Evolutionary conservation across 2,113 vertebrate species (phyloP), one percentile per base, ranked within the genome.

Genomic region (Podiceps cristatus): DNA sequence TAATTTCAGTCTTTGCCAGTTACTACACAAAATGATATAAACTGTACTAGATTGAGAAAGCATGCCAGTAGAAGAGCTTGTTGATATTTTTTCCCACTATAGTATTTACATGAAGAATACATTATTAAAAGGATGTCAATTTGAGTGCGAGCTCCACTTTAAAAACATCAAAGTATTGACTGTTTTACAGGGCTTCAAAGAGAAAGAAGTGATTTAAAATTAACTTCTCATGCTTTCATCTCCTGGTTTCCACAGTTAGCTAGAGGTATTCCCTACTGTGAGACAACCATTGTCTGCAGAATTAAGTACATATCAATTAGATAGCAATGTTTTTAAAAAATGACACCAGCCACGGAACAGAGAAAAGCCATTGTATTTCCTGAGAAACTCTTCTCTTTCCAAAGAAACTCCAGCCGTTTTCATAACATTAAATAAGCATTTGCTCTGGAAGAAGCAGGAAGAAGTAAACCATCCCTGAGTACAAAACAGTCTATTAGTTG

Each of bases 271-370:
- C 73, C 55, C 87, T 67, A 88, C 90, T 33, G 63, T 15, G 58
- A 96, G 50, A 44, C 53, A 64, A 80, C 82, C 10, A 53, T 10
- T 77, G 10, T 29, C n/a, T 44, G 52, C 31, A 91, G 89, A 97
- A 89, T 76, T 86, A 47, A 66, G 59, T 71, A 89, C 31, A 35
- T 62, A 79, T 75, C 86, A 93, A 89, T 92, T 86, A 95, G 94
- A 64, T 29, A 8, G 18, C 25, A 86, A n/a, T 45, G 28, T 52
- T 86, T 47, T 84, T 62, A 40, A 90, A 94, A 94, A 96, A 93
- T 66, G 1, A 95, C 74, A 96, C 28, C 42, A 85, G 93, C 29
- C 50, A 88, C 7, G 64, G 19, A 63, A 73, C 8, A 81, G 47
- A 81, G n/a, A 90, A 92, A 92, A 62, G 37, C 11, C 13, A 42